These are phyloP conservation scores for Sebastes iracundus DNA, from an alignment of 2,797 vertebrate species.

Conservation along the genomic window DNA sequence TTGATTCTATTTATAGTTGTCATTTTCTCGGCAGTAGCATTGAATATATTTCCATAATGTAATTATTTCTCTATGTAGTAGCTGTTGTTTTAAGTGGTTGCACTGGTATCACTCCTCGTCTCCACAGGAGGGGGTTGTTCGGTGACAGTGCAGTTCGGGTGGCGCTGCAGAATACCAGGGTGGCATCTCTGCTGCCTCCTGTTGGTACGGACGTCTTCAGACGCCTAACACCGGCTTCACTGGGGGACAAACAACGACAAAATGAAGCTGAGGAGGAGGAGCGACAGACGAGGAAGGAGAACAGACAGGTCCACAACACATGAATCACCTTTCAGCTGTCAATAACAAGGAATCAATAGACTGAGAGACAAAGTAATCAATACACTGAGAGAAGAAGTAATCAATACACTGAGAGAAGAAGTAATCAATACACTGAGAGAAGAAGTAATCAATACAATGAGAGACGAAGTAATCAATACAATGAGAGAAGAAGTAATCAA, in stretches of 20 bases:
- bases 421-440: too few relatives aligned
- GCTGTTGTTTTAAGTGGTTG: background rate
- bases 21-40: too few relatives aligned
- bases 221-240: conserved; percentile 85
- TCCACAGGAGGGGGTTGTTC: conserved; percentile 47
- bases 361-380: too few relatives aligned
- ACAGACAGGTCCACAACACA: conserved; percentile 22
- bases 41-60: too few relatives aligned
- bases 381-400: too few relatives aligned
- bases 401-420: too few relatives aligned
- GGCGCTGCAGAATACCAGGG: conserved; percentile 80
- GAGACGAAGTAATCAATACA: too few relatives aligned
- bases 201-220: conserved; percentile 86
- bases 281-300: background rate
- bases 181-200: conserved; percentile 80
- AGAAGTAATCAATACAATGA: too few relatives aligned
- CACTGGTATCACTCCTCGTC: background rate
- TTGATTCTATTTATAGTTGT: too few relatives aligned
- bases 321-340: background rate
- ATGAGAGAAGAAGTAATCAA: too few relatives aligned
- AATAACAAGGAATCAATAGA: too few relatives aligned
- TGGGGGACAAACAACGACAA: conserved; percentile 82
- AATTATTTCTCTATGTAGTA: background rate
- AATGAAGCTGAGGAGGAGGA: background rate
- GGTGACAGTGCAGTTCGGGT: conserved; percentile 55